These are phyloP conservation scores for Quadriops clusia DNA, from an alignment of 2,888 invertebrate species.

Conservation along the genomic window DNA sequence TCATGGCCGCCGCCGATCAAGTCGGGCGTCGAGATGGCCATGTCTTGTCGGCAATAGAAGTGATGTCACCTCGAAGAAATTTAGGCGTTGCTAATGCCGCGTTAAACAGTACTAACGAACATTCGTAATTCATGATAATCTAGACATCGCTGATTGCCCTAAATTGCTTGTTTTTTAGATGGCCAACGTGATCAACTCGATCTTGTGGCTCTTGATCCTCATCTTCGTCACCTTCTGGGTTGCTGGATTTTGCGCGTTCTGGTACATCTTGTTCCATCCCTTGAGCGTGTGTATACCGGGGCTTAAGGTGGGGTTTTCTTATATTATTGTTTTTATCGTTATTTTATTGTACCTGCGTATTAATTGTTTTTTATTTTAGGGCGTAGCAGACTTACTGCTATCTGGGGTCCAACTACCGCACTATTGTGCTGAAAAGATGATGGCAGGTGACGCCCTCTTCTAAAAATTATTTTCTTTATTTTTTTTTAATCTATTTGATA, in stretches of 20 bases:
- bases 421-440: slow-evolving; percentile 58
- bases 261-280: slow-evolving; percentile 56
- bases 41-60: no score
- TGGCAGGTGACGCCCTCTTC: no score
- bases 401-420: slow-evolving; percentile 59
- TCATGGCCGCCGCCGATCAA: no score
- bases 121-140: no score
- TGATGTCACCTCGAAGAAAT: no score
- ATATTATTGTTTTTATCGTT: background rate
- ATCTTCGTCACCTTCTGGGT: slow-evolving; percentile 56
- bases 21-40: no score
- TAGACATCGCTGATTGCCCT: no score
- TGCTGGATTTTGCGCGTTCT: slow-evolving; percentile 53
- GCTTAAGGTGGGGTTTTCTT: slow-evolving; percentile 41
- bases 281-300: slow-evolving; percentile 57
- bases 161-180: slow-evolving; percentile 36
- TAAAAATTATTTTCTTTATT: no score
- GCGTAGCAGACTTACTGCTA: slow-evolving; percentile 55
- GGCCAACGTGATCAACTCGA: slow-evolving; percentile 54
- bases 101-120: no score
- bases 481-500: no score
- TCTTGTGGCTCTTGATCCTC: slow-evolving; percentile 60
- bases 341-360: background rate
- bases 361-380: slow-evolving; percentile 35
- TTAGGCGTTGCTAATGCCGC: no score